Percentiles rank a stretch among this genome's conserved stretches.
Conservation (phyloP, 2,113 vertebrate genomes). For the Ovibos moschatus region DNA sequence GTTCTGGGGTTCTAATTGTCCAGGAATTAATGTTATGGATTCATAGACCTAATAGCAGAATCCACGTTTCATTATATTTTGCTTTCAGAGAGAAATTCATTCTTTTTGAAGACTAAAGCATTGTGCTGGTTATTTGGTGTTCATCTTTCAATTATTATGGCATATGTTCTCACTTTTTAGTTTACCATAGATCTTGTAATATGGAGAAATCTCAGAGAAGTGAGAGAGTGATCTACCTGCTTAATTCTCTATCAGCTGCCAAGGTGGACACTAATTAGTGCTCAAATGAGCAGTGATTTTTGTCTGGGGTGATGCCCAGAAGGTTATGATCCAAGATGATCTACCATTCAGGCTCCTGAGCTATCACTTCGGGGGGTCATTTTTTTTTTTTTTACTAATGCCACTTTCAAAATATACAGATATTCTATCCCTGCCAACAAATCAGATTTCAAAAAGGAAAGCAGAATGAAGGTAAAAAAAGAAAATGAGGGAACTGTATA, state of each 20-base stretch:
- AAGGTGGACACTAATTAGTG: not conserved
- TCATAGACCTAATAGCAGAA: not conserved
- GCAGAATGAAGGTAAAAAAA: not conserved
- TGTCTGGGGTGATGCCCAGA: not conserved
- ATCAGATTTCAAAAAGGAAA: conserved; percentile 15
- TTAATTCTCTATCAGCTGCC: not conserved
- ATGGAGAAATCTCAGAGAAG: not conserved
- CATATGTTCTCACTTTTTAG: not conserved
- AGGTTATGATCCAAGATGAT: not conserved
- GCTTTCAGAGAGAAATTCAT: not conserved
- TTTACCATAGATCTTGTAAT: not conserved
- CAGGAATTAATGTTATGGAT: not conserved
- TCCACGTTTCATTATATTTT: not conserved
- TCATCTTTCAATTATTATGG: not conserved
- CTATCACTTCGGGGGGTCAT: not conserved
- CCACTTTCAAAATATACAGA: not conserved
- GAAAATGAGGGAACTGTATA: not conserved
- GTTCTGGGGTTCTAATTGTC: not conserved
- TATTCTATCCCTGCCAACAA: not conserved
- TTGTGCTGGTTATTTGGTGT: not conserved
- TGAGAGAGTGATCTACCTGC: not conserved
- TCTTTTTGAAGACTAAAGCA: not conserved
- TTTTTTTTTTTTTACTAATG: not conserved
- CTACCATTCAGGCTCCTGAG: not conserved
- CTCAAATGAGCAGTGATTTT: not conserved